Percentiles rank a stretch among this genome's conserved stretches.
These are phyloP conservation scores for Bradypodion pumilum DNA, from an alignment of 2,797 vertebrate genomes.

Conservation along the genomic window DNA sequence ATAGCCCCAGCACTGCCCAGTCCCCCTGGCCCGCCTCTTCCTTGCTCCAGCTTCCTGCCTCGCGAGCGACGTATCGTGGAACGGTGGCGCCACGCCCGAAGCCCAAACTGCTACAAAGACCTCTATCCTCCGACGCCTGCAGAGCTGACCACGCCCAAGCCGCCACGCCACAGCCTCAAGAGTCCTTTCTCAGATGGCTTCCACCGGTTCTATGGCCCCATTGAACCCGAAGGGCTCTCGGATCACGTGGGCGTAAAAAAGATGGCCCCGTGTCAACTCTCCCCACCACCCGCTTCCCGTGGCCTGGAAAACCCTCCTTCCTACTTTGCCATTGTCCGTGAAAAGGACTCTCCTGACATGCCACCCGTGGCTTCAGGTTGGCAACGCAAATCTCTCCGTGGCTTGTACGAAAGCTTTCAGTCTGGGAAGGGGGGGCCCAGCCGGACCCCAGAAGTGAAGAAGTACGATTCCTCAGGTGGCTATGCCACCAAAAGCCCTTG, in stretches of 20 bases:
- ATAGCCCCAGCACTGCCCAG: conserved; percentile 79
- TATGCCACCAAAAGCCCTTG: conserved; percentile 74
- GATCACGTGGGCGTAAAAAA: conserved; percentile 78
- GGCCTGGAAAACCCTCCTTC: conserved; percentile 87
- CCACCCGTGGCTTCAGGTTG: conserved; percentile 44
- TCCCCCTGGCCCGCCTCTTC: conserved; percentile 76
- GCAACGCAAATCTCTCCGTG: conserved; percentile 56
- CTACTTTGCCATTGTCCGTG: conserved; percentile 88
- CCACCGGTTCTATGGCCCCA: conserved; percentile 93
- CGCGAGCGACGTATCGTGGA: conserved; percentile 86
- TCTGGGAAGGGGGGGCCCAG: conserved; percentile 45
- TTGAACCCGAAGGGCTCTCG: conserved; percentile 90
- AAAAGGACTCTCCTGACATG: conserved; percentile 67
- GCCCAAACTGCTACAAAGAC: conserved; percentile 61
- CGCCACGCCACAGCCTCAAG: conserved; percentile 59
- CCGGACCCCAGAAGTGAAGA: conserved; percentile 69
- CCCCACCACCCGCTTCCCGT: conserved; percentile 81
- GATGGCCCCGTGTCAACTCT: conserved; percentile 79
- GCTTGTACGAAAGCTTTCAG: conserved; percentile 57
- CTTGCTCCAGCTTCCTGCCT: conserved; percentile 86
- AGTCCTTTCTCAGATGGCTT: conserved; percentile 85
- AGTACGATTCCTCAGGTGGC: conserved; percentile 77
- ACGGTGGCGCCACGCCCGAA: conserved; percentile 81
- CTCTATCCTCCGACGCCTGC: conserved; percentile 48
- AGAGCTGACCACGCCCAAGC: conserved; percentile 52